Conservation (phyloP, 1,140 invertebrate species). For the Steinernema feltiae region DNA sequence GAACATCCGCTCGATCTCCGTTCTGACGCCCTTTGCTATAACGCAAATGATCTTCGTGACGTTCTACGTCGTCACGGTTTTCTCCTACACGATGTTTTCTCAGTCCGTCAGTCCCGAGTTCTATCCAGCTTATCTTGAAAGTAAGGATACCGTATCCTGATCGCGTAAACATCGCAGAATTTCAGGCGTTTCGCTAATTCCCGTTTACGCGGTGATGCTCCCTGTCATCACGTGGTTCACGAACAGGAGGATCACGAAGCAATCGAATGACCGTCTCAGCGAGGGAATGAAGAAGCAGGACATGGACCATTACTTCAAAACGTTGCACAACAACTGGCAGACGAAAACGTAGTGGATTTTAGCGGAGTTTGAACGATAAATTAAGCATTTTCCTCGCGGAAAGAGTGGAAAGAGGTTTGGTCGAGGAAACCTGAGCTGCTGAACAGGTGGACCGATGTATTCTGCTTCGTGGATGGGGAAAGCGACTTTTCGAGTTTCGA, state of each 20-base stretch:
- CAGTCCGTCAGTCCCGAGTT: neutral
- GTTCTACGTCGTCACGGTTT: neutral
- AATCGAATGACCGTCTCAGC: neutral
- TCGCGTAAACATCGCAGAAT: neutral
- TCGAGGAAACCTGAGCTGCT: neutral
- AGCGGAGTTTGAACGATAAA: neutral
- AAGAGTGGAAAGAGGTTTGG: neutral
- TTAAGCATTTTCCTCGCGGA: neutral
- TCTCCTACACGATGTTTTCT: neutral
- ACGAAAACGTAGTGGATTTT: neutral
- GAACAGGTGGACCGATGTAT: neutral
- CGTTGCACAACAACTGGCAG: neutral
- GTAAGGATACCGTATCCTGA: neutral
- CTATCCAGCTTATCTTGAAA: constrained; percentile 1
- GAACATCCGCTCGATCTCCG: neutral
- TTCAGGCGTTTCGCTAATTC: neutral
- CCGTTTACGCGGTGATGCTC: neutral
- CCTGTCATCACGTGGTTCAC: neutral
- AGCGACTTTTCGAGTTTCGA: neutral
- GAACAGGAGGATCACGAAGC: neutral
- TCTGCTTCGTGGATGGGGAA: neutral
- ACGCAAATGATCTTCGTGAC: neutral
- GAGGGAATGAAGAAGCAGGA: neutral
- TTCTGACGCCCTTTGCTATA: neutral
- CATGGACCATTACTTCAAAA: neutral